A percentile compares a stretch with the other conserved stretches of the same genome.
These are phyloP conservation scores for Leiothrix lutea DNA, from an alignment of 2,113 vertebrate genomes.

Conservation along the genomic window DNA sequence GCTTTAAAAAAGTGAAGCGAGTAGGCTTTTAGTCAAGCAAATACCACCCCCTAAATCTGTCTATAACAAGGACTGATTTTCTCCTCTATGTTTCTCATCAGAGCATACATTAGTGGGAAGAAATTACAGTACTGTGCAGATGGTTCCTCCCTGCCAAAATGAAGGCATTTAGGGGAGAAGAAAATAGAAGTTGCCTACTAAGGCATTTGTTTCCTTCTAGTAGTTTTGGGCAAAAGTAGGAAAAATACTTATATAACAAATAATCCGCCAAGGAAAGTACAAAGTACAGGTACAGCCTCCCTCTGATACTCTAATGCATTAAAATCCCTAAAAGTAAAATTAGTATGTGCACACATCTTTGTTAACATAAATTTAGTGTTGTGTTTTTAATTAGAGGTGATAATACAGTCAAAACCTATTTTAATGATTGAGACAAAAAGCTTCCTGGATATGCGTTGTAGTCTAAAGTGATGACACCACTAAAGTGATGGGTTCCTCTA, in stretches of 20 bases:
- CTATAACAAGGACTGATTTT: conserved; percentile 1
- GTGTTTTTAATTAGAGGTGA: not conserved
- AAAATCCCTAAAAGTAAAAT: not conserved
- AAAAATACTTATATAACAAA: not conserved
- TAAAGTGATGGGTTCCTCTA: not conserved
- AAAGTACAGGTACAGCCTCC: not conserved
- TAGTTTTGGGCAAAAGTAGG: not conserved
- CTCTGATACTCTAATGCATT: not conserved
- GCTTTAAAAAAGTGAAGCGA: not conserved
- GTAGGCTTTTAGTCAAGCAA: not conserved
- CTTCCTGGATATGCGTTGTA: not conserved
- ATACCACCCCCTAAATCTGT: conserved; percentile 3
- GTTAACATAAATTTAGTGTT: not conserved
- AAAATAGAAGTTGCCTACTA: conserved; percentile 51
- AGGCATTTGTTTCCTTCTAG: conserved; percentile 33
- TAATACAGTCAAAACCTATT: not conserved
- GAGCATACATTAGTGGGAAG: conserved; percentile 20
- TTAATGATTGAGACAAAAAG: not conserved
- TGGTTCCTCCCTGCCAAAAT: conserved; percentile 39
- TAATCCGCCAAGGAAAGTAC: not conserved
- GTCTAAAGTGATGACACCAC: not conserved
- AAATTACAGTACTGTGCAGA: conserved; percentile 36
- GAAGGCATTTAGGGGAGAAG: not conserved
- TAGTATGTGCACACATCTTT: not conserved
- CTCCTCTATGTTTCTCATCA: not conserved